A percentile compares a stretch with the other conserved stretches of the same genome.
phyloP scores from a whole-genome alignment of 2,797 vertebrate genomes.

The Chanos chanos region DNA sequence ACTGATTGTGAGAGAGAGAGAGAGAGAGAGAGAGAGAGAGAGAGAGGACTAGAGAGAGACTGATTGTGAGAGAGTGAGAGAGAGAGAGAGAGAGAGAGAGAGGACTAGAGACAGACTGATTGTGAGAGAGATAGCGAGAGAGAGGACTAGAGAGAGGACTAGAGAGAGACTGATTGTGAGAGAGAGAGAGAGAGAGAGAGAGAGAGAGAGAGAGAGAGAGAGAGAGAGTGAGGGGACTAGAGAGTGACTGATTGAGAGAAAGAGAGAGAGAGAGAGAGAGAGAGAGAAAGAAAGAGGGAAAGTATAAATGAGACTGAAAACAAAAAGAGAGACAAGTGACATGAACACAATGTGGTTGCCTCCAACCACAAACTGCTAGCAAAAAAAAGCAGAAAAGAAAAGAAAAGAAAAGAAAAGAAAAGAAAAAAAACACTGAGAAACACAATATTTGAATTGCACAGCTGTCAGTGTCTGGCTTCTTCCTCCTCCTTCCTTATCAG shows the following conservation, averaged over 20 bases:
- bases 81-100: background rate
- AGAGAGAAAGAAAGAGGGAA: background rate
- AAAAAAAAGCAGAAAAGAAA: background rate
- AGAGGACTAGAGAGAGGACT: background rate
- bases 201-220: background rate
- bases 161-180: background rate
- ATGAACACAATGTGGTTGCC: background rate
- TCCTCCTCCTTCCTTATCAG: too few relatives aligned
- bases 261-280: background rate
- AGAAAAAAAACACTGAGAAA: background rate
- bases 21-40: background rate
- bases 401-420: background rate
- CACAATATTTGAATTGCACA: too few relatives aligned
- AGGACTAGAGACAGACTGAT: background rate
- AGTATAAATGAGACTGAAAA: too few relatives aligned
- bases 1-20: background rate
- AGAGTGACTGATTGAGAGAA: background rate
- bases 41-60: background rate
- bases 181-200: background rate
- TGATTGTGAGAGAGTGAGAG: background rate
- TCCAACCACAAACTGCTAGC: background rate
- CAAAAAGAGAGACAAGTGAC: too few relatives aligned
- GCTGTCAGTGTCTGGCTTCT: too few relatives aligned
- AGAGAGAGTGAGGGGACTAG: background rate
- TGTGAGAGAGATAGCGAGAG: background rate